A percentile compares a stretch with the other conserved stretches of the same genome.
phyloP scores from a whole-genome alignment of 2,888 invertebrate genomes.

The Hanleya hanleyi region DNA sequence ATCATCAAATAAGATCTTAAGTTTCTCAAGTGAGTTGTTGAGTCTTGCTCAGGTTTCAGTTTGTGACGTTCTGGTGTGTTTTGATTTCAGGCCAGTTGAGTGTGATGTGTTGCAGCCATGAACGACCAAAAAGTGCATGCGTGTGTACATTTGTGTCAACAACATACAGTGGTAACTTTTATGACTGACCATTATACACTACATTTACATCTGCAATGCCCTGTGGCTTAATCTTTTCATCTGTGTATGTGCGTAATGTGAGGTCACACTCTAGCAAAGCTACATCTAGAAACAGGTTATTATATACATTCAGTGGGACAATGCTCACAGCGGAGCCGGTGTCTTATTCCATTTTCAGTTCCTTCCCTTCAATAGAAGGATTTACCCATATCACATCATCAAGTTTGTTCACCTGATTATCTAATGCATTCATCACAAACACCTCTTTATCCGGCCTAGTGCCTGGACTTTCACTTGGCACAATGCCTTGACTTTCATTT shows the following conservation, averaged over 20 bases:
- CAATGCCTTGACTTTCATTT: too few relatives aligned
- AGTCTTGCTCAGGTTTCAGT: neutral
- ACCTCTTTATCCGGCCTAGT: too few relatives aligned
- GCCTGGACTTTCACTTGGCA: too few relatives aligned
- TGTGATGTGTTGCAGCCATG: constrained; percentile 22
- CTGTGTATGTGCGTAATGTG: neutral
- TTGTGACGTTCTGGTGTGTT: neutral
- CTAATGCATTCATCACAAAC: too few relatives aligned
- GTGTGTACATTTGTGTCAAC: constrained; percentile 12
- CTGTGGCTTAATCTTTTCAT: neutral
- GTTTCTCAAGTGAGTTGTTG: neutral
- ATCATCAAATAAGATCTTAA: neutral
- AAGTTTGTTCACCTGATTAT: neutral
- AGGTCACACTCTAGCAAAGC: neutral
- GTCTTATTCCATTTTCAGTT: constrained; percentile 37
- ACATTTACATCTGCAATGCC: neutral
- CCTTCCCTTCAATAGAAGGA: neutral
- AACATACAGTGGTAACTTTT: neutral
- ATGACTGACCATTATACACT: neutral
- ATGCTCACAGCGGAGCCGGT: constrained; percentile 8
- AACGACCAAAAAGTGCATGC: constrained; percentile 15
- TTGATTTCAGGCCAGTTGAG: constrained; percentile 15
- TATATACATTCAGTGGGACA: neutral
- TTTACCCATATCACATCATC: neutral
- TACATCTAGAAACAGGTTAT: neutral